phyloP scores from a whole-genome alignment of 2,888 invertebrate genomes.

The Smittia sp. region DNA sequence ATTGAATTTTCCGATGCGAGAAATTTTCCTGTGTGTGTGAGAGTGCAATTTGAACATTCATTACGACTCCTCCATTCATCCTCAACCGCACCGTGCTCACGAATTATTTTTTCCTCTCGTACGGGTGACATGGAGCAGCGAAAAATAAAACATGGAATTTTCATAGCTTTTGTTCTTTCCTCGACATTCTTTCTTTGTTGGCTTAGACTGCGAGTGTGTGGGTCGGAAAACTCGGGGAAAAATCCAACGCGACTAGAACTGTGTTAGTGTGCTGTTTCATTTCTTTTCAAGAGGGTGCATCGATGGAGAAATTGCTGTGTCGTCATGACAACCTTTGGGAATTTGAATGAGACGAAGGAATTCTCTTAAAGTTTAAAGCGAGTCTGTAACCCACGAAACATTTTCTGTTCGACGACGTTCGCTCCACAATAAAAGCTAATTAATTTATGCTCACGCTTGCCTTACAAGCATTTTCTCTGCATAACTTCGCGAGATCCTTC shows the following conservation, averaged over 20 bases:
- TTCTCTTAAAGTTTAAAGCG: not conserved
- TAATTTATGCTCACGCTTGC: slow-evolving; percentile 19
- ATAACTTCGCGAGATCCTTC: not conserved
- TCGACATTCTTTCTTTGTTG: not conserved
- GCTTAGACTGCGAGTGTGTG: not conserved
- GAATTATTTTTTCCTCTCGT: no score
- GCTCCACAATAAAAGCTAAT: not conserved
- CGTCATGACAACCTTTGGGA: slow-evolving; percentile 29
- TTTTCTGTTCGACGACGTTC: no score
- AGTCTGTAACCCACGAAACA: no score
- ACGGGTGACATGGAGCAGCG: slow-evolving; percentile 16
- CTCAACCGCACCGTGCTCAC: slow-evolving; percentile 10
- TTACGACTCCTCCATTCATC: not conserved
- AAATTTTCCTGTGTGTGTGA: not conserved
- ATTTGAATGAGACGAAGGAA: not conserved
- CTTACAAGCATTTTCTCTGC: not conserved
- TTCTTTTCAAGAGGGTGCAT: slow-evolving; percentile 31
- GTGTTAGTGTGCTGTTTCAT: slow-evolving; percentile 20
- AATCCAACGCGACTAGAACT: not conserved
- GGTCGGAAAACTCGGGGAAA: slow-evolving; percentile 13
- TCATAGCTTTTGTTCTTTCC: slow-evolving; percentile 27
- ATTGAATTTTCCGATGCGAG: no score
- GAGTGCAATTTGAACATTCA: not conserved
- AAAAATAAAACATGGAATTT: slow-evolving; percentile 22
- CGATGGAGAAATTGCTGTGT: not conserved